Evolutionary conservation across 1,140 invertebrate species (phyloP).

Genomic region (Brachionus paranguensis): DNA sequence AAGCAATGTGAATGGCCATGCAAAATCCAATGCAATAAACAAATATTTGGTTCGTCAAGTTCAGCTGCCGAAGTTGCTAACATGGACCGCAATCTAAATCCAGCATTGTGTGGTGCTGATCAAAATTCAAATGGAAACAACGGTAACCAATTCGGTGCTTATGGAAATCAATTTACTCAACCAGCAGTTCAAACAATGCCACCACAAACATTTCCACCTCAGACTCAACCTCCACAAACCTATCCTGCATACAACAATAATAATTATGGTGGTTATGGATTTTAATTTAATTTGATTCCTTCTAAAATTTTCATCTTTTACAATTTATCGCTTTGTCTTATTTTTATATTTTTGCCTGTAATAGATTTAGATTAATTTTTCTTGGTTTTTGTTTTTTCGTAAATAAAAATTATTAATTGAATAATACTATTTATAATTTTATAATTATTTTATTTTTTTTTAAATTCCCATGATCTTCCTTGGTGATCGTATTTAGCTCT

Average conservation of each 20-base stretch:
- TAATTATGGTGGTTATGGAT: conserved; percentile 28
- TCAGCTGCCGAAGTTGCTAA: not conserved
- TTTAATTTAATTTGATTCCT: not conserved
- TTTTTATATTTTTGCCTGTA: too few species aligned
- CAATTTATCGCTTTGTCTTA: not conserved
- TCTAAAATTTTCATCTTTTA: not conserved
- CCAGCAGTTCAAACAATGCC: not conserved
- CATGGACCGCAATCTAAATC: not conserved
- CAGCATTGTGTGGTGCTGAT: not conserved
- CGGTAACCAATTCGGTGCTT: not conserved
- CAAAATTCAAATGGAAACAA: not conserved
- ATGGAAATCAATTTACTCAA: conserved; percentile 9
- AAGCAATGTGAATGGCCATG: conserved; percentile 40
- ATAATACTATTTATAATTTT: too few species aligned
- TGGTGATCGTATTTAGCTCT: too few species aligned
- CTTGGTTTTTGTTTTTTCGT: too few species aligned
- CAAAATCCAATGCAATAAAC: conserved; percentile 9
- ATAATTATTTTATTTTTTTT: too few species aligned
- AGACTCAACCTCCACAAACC: not conserved
- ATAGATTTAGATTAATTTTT: too few species aligned
- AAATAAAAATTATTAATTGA: too few species aligned
- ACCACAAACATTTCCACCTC: not conserved
- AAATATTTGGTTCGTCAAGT: not conserved
- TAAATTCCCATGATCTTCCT: too few species aligned
- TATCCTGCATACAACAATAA: not conserved